Conservation (phyloP, 2,113 vertebrate genomes). For the Gadus chalcogrammus region DNA sequence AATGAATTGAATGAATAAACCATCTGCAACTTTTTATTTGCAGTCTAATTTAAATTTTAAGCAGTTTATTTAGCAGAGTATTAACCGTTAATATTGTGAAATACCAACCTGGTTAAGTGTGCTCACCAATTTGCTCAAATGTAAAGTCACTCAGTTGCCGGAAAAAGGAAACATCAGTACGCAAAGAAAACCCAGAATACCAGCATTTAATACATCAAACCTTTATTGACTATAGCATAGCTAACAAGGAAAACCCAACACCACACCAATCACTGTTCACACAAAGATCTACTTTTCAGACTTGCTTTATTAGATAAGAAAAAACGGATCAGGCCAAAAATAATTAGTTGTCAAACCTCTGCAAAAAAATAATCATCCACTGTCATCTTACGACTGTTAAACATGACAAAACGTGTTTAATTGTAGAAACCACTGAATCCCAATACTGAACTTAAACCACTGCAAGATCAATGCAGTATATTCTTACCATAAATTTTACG, state of each 20-base stretch:
- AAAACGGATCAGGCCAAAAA: slow-evolving; percentile 10
- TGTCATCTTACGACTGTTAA: slow-evolving; percentile 5
- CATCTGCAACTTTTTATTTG: too few relatives aligned
- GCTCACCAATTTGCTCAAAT: too few relatives aligned
- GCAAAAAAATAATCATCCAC: slow-evolving; percentile 26
- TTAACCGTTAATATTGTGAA: too few relatives aligned
- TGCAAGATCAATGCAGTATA: neutral
- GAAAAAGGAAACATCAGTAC: too few relatives aligned
- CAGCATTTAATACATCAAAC: slow-evolving; percentile 27
- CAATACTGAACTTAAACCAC: slow-evolving; percentile 12
- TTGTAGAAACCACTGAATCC: neutral
- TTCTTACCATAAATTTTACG: slow-evolving; percentile 58
- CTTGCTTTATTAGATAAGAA: slow-evolving; percentile 62
- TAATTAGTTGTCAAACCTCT: slow-evolving; percentile 23
- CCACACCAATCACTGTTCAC: slow-evolving; percentile 54
- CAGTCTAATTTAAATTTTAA: too few relatives aligned
- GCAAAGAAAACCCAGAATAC: neutral
- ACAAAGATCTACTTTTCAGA: slow-evolving; percentile 57
- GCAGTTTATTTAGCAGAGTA: too few relatives aligned
- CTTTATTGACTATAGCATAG: slow-evolving; percentile 48
- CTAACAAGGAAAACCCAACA: slow-evolving; percentile 28
- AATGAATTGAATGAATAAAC: too few relatives aligned
- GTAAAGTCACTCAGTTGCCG: too few relatives aligned
- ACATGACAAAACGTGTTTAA: slow-evolving; percentile 19
- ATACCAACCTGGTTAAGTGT: too few relatives aligned